Evolutionary conservation across 2,113 vertebrate genomes (phyloP).

Genomic region (Halichoeres trimaculatus): DNA sequence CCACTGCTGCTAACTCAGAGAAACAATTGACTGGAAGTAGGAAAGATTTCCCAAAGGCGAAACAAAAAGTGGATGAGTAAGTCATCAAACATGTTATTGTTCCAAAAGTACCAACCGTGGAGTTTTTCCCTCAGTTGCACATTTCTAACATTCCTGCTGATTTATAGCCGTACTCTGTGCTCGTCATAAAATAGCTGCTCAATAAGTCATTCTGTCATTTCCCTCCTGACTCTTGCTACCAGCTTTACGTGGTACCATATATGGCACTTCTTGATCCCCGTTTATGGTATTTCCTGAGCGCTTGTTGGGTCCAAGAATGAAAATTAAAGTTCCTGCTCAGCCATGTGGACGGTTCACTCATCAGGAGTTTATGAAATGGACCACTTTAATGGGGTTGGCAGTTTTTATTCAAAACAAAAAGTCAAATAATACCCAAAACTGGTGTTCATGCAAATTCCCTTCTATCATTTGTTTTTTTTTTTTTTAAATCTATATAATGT

Average conservation of each 20-base stretch:
- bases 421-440: too few relatives aligned
- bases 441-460: too few relatives aligned
- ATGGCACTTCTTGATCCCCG: conserved; percentile 33
- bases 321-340: too few relatives aligned
- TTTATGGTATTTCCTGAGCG: conserved; percentile 22
- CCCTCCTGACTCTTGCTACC: conserved; percentile 17
- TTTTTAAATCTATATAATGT: too few relatives aligned
- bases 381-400: too few relatives aligned
- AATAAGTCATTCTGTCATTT: conserved; percentile 41
- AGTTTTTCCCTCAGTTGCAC: background rate
- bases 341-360: too few relatives aligned
- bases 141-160: conserved; percentile 46
- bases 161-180: conserved; percentile 18
- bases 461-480: too few relatives aligned
- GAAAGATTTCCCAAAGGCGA: conserved; percentile 20
- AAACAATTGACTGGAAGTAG: conserved; percentile 24
- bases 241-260: conserved; percentile 27
- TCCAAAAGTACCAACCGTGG: conserved; percentile 2
- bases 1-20: conserved; percentile 40
- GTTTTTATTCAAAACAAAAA: too few relatives aligned
- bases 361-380: too few relatives aligned
- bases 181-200: conserved; percentile 36
- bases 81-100: conserved; percentile 11
- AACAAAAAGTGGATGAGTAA: conserved; percentile 1
- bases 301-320: too few relatives aligned